These are phyloP conservation scores for Idaea biselata DNA, from an alignment of 2,888 invertebrate species.

Conservation along the genomic window DNA sequence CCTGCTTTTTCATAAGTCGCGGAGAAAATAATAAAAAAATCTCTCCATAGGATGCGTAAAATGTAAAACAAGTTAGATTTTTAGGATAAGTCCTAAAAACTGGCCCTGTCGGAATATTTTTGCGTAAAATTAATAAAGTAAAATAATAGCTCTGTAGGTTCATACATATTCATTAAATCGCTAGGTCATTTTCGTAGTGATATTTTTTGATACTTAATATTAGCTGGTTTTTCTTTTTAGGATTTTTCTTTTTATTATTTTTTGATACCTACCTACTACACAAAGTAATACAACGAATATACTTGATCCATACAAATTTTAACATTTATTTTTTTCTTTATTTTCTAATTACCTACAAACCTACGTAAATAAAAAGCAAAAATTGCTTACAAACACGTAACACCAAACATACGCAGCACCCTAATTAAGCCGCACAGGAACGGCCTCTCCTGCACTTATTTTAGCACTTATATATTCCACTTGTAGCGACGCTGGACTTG, in stretches of 20 bases:
- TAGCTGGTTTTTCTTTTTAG: not conserved
- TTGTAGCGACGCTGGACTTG: constrained; percentile 15
- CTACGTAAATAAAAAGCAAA: not conserved
- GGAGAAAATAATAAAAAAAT: not conserved
- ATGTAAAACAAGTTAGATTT: not conserved
- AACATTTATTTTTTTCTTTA: not conserved
- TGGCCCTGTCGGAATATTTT: not conserved
- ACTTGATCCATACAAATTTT: not conserved
- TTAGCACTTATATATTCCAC: constrained; percentile 16
- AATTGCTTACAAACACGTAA: not conserved
- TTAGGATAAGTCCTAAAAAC: not conserved
- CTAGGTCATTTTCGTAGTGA: not conserved
- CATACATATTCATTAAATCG: constrained; percentile 3
- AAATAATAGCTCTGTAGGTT: not conserved
- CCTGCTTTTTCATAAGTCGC: not conserved
- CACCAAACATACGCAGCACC: not conserved
- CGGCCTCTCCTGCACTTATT: not conserved
- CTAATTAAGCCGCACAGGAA: not conserved
- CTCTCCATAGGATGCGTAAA: not conserved
- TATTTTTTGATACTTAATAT: not conserved
- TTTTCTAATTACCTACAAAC: not conserved
- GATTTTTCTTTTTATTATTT: not conserved
- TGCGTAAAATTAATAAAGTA: not conserved
- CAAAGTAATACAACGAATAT: not conserved
- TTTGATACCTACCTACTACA: not conserved